Evolutionary conservation across 2,113 vertebrate genomes (phyloP), one percentile per base, ranked within the genome.

Genomic region (Tauraco erythrolophus): DNA sequence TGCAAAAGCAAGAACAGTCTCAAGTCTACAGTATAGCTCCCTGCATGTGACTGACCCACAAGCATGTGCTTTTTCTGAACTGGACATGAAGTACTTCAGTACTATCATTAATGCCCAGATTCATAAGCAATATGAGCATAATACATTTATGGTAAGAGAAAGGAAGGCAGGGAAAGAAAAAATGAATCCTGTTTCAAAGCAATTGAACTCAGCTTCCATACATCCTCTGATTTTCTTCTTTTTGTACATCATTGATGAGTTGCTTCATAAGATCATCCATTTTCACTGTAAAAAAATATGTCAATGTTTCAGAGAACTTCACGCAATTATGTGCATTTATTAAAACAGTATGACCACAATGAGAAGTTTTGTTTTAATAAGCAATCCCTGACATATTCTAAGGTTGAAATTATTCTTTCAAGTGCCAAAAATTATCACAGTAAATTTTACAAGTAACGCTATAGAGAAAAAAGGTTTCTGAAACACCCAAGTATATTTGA

Each of bases 151-250:
- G 95, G 46, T 12, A 84, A 79, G 62, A 92, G 28, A 96, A 92
- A 78, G 50, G 10, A 89, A 91, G 28, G 50, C 4, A 70, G 48
- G 25, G 46, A 81, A 84, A 65, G 31, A 65, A 53, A 68, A 87
- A 70, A 27, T 0, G 1, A 11, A n/a, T 50, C 35, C 22, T 79
- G n/a, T 39, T 84, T 64, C 70, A 75, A 86, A 92, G 39, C 28
- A 80, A 65, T 33, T 31, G 61, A 84, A 88, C 41, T 43, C 18
- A 71, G 81, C 33, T 77, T 80, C 91, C 99, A 69, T 99, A 99
- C 99, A 98, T 98, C 95, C 99, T 98, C 30, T 99, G 98, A 19
- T 95, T 98, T 92, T 98, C 98, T 97, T 99, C 99, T 74, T 98
- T 99, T 72, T 98, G 98, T 17, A 99, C 98, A n/a, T 99, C 99